Base-by-base conservation (phyloP, 2,888 invertebrate genomes). In the Synergus gifuensis region DNA sequence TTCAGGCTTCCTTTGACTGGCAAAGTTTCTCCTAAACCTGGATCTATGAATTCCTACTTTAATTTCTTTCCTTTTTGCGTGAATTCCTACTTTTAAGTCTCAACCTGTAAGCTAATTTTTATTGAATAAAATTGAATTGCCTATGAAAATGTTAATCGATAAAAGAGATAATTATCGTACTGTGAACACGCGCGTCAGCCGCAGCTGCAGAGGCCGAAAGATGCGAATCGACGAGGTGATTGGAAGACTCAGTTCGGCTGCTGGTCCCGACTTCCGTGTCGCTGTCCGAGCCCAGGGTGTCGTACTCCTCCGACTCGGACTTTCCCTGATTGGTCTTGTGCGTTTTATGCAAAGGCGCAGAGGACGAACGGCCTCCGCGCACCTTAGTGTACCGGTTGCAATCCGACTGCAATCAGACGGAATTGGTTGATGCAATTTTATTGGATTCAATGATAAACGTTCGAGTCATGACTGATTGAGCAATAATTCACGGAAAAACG, bases 271-370 rank as follows among this genome's bases (percentile, higher is more conserved):
- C 94, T 87, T 95, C 95, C 91, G 94, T 94, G 93, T 97, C 97
- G 92, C 97, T 97, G 93, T 96, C 96, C 92, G 95, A 96, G 90
- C 96, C 96, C 91, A 95, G 94, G 90, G 96, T 96, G 94, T 97
- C 97, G 94, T 97, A 97, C 94, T 97, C 97, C 95, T 97, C 97
- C 93, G 97, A 97, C 95, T 97, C 97, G 94, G 97, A 97, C 93
- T 97, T 97, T 94, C 97, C 97, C 95, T 97, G 95, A 96, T 97
- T 97, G 96, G 97, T 97, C 95, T 98, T 92, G 91, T 92, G 91
- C 89, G 90, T 89, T 92, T 92, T 92, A 90, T 92, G 91, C 90
- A 92, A 90, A 87, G 91, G 91, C 88, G 90, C 92, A 89, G 92
- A 92, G 91, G 92, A 91, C 89, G 92, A 91, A 91, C 92, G 91